Percentiles rank a stretch among this genome's conserved stretches.
Evolutionary conservation across 2,797 vertebrate genomes (phyloP).

Genomic region (Pteronotus mesoamericanus): DNA sequence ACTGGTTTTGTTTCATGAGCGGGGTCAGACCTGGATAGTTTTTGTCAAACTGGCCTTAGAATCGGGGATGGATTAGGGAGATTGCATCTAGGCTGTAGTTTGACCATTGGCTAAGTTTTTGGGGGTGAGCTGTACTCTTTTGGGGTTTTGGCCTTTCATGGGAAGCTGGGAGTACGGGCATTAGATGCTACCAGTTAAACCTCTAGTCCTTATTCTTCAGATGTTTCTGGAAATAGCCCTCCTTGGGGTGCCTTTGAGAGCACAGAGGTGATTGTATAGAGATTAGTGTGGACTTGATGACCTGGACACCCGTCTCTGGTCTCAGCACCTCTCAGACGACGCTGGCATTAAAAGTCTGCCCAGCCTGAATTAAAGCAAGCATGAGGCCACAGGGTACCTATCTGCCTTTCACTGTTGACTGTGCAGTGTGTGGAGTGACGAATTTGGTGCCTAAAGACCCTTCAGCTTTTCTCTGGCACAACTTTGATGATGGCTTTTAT

Average conservation of each 20-base stretch:
- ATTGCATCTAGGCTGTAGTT: not conserved
- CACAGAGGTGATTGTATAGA: accelerated
- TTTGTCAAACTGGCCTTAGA: not conserved
- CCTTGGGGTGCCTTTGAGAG: not conserved
- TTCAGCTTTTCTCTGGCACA: not conserved
- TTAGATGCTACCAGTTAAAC: not conserved
- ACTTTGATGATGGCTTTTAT: not conserved
- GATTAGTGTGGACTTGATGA: not conserved
- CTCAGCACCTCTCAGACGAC: not conserved
- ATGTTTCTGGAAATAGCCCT: not conserved
- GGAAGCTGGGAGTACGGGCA: not conserved
- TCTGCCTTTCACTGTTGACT: not conserved
- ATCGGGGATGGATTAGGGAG: accelerated
- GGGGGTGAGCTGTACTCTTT: not conserved
- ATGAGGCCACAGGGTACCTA: too few relatives aligned
- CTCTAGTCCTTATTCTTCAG: not conserved
- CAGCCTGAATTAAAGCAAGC: not conserved
- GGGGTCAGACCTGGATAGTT: not conserved
- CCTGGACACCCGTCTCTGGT: not conserved
- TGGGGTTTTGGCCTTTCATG: not conserved
- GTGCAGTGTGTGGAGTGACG: accelerated
- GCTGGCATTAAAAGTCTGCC: not conserved
- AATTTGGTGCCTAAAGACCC: not conserved
- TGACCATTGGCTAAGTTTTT: not conserved
- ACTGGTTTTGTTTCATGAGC: not conserved